Evolutionary conservation across 2,888 invertebrate species (phyloP).

Genomic region (Anodontia alba): DNA sequence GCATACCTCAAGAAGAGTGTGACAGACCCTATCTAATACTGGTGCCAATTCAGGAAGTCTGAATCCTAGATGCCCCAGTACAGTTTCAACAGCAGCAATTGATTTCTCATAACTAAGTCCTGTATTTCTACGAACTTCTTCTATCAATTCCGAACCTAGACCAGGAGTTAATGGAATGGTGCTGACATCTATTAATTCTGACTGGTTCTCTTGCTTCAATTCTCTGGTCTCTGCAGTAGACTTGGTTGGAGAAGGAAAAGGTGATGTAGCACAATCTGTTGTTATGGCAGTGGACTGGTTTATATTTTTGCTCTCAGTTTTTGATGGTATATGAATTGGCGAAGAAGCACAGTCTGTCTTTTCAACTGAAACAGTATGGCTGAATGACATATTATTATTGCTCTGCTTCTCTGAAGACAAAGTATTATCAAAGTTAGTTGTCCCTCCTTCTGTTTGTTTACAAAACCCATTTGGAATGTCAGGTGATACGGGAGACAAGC

Average conservation of each 20-base stretch:
- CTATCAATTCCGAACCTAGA: slow-evolving; percentile 75
- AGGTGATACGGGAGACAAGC: background rate
- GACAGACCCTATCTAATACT: slow-evolving; percentile 69
- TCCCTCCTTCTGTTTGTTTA: too few species aligned
- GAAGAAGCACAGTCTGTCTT: slow-evolving; percentile 18
- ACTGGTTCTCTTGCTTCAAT: slow-evolving; percentile 1
- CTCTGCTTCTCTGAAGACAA: background rate
- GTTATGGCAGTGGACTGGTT: slow-evolving; percentile 2
- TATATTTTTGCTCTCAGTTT: background rate
- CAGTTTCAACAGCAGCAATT: slow-evolving; percentile 76
- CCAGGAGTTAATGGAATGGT: slow-evolving; percentile 61
- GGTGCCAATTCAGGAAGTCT: slow-evolving; percentile 66
- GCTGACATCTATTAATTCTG: slow-evolving; percentile 29
- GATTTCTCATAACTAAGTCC: slow-evolving; percentile 78
- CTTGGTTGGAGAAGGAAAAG: slow-evolving; percentile 39
- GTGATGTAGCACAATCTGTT: slow-evolving; percentile 32
- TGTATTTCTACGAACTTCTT: slow-evolving; percentile 77
- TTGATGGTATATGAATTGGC: background rate
- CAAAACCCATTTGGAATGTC: background rate
- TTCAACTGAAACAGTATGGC: background rate
- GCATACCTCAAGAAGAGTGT: slow-evolving; percentile 66
- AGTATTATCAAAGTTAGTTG: background rate
- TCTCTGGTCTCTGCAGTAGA: background rate
- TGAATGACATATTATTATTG: background rate
- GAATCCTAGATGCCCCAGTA: slow-evolving; percentile 72